Conservation (phyloP, 2,888 invertebrate species). For the Ctena decussata region DNA sequence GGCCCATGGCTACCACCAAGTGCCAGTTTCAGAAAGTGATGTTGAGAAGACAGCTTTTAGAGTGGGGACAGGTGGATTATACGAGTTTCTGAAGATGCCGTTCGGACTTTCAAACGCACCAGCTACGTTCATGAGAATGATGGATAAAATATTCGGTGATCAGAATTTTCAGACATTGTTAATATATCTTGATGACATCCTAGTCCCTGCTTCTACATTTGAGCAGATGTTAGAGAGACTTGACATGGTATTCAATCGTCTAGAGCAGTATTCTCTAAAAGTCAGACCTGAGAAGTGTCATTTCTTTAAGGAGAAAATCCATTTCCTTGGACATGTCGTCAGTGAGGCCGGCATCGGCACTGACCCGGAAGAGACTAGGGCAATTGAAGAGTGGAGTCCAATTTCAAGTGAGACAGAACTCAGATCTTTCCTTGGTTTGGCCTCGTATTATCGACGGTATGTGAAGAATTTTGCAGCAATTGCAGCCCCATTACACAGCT, state of each 20-base stretch:
- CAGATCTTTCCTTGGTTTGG: constrained; percentile 9
- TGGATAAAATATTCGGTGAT: constrained; percentile 62
- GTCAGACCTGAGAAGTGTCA: constrained; percentile 54
- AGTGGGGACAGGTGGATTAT: constrained; percentile 39
- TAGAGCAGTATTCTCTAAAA: constrained; percentile 47
- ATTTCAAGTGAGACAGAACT: background rate
- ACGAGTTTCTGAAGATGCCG: constrained; percentile 59
- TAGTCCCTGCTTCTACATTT: constrained; percentile 47
- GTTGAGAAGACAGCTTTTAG: constrained; percentile 65
- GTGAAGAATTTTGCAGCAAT: constrained; percentile 39
- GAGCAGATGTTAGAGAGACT: constrained; percentile 46
- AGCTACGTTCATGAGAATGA: constrained; percentile 60
- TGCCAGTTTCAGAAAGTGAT: constrained; percentile 55
- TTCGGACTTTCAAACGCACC: constrained; percentile 63
- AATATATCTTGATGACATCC: constrained; percentile 68
- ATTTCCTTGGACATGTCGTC: constrained; percentile 31
- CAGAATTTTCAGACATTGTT: constrained; percentile 53
- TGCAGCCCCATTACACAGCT: constrained; percentile 17
- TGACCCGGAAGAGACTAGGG: constrained; percentile 49
- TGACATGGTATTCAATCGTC: constrained; percentile 43
- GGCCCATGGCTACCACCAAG: constrained; percentile 65
- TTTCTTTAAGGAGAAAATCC: constrained; percentile 35
- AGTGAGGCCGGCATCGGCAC: constrained; percentile 35
- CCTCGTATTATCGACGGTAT: constrained; percentile 20
- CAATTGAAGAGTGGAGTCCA: constrained; percentile 45